Evolutionary conservation across 2,888 invertebrate species (phyloP), one percentile per base, ranked within the genome.

Genomic region (Syrphus vitripennis): DNA sequence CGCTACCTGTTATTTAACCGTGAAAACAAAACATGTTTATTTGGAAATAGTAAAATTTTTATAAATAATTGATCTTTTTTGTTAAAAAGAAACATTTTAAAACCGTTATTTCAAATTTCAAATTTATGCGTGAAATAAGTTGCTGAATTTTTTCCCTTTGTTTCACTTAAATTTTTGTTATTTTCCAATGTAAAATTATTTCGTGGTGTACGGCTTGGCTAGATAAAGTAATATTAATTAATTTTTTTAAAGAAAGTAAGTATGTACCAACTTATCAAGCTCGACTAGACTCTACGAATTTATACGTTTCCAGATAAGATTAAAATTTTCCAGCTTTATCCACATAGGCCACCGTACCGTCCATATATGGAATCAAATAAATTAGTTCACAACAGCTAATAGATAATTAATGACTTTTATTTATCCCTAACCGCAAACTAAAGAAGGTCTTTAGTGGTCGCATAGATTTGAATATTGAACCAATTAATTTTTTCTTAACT

Each of bases 401-500:
- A 34, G 63, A 55, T 63, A 42, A 75, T 65, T 55, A 42, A 75
- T 75, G 0, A 12, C 1, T 45, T 34, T 24, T 40, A 29, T 71
- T 57, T 55, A 29, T 24, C 5, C 14, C 14, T 24, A 45, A 34
- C 12, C 45, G 9, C 7, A 71, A n/a, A 71, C 45, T n/a, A 57
- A 34, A 57, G 19, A 34, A 57, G 12, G 4, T 19, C 34, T 34
- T 57, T 57, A 34, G 31, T 14, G 19, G 21, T 12, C 14, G 10
- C 6, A 6, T 7, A 21, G 26, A 74, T 65, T 75, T 65, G 31
- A 75, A 75, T 75, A 75, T 40, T 53, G 53, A 65, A 42, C 37
- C 37, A 50, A 53, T 75, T 75, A 42, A 75, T 75, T 55, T 53
- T 29, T 45, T 10, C 40, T 40, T 7, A 53, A 74, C 19, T 42